These are phyloP conservation scores for Hippoglossus stenolepis DNA, from an alignment of 2,113 vertebrate species.

Conservation along the genomic window DNA sequence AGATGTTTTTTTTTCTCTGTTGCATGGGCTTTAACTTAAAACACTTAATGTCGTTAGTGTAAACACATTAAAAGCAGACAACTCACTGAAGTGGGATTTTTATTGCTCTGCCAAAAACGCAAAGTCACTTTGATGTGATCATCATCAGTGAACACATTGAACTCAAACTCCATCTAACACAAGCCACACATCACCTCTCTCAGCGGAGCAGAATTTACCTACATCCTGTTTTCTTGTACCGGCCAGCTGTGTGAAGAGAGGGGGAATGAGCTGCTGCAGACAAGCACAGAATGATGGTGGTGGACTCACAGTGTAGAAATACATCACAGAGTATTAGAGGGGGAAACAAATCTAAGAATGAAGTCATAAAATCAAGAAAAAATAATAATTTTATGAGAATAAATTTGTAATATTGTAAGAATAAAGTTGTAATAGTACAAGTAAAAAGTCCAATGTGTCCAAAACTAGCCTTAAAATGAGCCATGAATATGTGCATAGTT, in stretches of 20 bases:
- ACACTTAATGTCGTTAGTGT: slow-evolving; percentile 27
- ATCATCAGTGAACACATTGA: slow-evolving; percentile 15
- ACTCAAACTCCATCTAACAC: slow-evolving; percentile 49
- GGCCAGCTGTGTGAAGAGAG: slow-evolving; percentile 26
- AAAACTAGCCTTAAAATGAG: not conserved
- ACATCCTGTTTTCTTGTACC: slow-evolving; percentile 57
- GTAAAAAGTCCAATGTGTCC: too few species aligned
- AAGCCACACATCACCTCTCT: slow-evolving; percentile 51
- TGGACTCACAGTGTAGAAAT: not conserved
- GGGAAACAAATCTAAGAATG: too few species aligned
- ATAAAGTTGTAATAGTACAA: too few species aligned
- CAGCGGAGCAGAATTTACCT: slow-evolving; percentile 52
- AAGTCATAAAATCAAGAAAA: too few species aligned
- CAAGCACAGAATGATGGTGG: slow-evolving; percentile 4
- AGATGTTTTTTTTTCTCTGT: slow-evolving; percentile 20
- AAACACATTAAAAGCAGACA: slow-evolving; percentile 59
- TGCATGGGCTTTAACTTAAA: slow-evolving; percentile 38
- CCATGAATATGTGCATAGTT: not conserved
- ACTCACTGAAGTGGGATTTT: slow-evolving; percentile 68
- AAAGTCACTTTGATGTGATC: slow-evolving; percentile 69
- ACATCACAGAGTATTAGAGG: not conserved
- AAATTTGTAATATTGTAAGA: too few species aligned
- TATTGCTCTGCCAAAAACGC: slow-evolving; percentile 53
- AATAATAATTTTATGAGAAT: too few species aligned
- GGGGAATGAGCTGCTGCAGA: not conserved